Base-by-base conservation (phyloP, 2,113 vertebrate species). In the Ageneiosus marmoratus region DNA sequence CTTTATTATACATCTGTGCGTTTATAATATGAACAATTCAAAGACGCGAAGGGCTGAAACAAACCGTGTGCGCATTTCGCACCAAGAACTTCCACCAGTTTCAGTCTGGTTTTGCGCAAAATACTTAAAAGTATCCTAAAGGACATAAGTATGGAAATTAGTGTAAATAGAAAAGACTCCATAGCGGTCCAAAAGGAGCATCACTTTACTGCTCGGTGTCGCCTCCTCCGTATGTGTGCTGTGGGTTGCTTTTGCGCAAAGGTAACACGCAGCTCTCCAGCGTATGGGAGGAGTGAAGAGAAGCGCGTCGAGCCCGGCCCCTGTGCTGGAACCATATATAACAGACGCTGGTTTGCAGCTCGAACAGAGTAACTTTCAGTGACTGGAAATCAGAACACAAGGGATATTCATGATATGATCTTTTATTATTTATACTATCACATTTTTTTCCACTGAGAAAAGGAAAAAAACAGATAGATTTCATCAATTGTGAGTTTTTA, bases 251-350 rank as follows among this genome's bases (percentile, higher is more conserved):
- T 48, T 24, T 29, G 88, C 89, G 62, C 34, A 80, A 86, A 90
- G 89, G 92, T 89, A 86, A 88, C 88, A 73, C 83, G 83, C 86
- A 90, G 91, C 90, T 92, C 91, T 90, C 88, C 79, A 80, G 88
- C 88, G 92, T 89, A 91, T 94, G 92, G 94, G 94, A 94, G 94
- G 94, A 94, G 92, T 92, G 84, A 67, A 90, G 88, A 88, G 90
- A 92, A 89, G 90, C 89, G 85, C 87, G 85, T 86, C 58, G 88
- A 90, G 94, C 89, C 94, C 94, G 88, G 91, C 94, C 95, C 93
- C 92, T 87, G 81, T 81, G 88, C 87, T 88, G 88, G 89, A 91
- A 92, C 92, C 89, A 92, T 93, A 94, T 94, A 95, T 90, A 92
- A 91, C 88, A 91, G 87, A 92, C 67, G 83, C 88, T 79, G 77